Base-by-base conservation (phyloP, 2,113 vertebrate genomes). In the Hucho hucho region DNA sequence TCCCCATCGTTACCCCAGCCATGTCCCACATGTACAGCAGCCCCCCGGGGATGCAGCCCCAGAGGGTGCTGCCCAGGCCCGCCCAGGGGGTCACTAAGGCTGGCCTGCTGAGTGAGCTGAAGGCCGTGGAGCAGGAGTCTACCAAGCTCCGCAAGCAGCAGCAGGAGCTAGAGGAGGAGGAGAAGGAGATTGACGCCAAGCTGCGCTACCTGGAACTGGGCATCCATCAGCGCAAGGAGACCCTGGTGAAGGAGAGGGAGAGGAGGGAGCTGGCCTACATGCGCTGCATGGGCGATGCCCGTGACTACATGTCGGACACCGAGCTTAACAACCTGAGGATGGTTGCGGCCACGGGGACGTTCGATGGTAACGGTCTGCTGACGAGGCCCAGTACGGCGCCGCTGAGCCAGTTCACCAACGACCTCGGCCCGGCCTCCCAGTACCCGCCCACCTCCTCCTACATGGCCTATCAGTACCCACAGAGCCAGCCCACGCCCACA, bases 181-280 rank as follows among this genome's bases (percentile, higher is more conserved):
- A 99, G 88, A 99, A 99, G 87, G 98, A 99, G 90, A 99, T 99
- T 1, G 98, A 99, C 11, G 98, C 98, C 69, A 99, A 98, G 87
- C 90, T 99, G 78, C 97, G 98, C 78, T 98, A 97, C 87, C 88
- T 99, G 83, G 98, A 99, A 88, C 84, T 98, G 63, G 98, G 98
- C 43, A 99, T 99, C 85, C 95, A 94, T 20, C 97, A 98, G 69
- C 95, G 98, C 72, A 99, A 99, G 76, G 98, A 98, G 81, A 97
- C 97, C 0, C 89, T 97, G 87, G 93, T 97, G 74, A 98, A 97
- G 84, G 97, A 98, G 32, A 91, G 95, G 14, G 94, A 95, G 14
- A 91, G 92, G 70, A 94, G 94, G 75, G 97, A 98, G 80, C 88
- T 97, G 72, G 94, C 95, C 3, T 98, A 97, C 74, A 69, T 97